Evolutionary conservation across 1,140 invertebrate species (phyloP), one percentile per base, ranked within the genome.

Genomic region (Physella acuta): DNA sequence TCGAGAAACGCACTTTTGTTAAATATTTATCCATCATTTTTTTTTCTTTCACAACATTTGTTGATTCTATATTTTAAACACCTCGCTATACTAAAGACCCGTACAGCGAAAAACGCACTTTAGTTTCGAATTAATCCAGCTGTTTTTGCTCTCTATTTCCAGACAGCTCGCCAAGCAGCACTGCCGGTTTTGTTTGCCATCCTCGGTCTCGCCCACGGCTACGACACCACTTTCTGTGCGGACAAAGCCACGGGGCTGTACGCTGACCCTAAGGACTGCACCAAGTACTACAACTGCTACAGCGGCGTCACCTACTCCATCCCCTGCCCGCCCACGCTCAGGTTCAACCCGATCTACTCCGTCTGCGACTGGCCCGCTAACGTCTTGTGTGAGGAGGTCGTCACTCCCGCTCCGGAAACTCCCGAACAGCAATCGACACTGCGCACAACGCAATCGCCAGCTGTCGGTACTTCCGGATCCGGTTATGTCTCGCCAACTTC

Each of bases 351-450:
- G 16, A 33, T 8, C 2, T 2, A 16, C 39, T 4, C 3, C 4
- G 62, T 51, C 17, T 64, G 62, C 28, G 62, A 64, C 49, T 64
- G 62, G 62, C 62, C 62, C 2, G 4, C 14, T 33, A 64, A 64
- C 52, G 62, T 64, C 16, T 11, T 51, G 14, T 64, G 62, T 24
- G 26, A 17, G 16, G 8, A 17, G 2, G 36, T 5, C 4, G 36
- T 1, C 4, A 8, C 52, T 4, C 5, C 8, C 5, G n/a, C n/a
- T 26, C 56, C 8, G 3, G 30, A 30, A 16, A 16, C 56, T 1
- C 2, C 2, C 30, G 17, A 26, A 8, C 3, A 20, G 24, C 1
- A 2, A 24, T 44, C 17, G 20, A 61, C 3, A 1, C 11, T n/a
- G 30, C 17, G 8, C 3, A 14, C 30, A 3, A 60, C 31, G 5